These are phyloP conservation scores for Hirtodrosophila duncani DNA, from an alignment of 2,888 invertebrate species.

Conservation along the genomic window DNA sequence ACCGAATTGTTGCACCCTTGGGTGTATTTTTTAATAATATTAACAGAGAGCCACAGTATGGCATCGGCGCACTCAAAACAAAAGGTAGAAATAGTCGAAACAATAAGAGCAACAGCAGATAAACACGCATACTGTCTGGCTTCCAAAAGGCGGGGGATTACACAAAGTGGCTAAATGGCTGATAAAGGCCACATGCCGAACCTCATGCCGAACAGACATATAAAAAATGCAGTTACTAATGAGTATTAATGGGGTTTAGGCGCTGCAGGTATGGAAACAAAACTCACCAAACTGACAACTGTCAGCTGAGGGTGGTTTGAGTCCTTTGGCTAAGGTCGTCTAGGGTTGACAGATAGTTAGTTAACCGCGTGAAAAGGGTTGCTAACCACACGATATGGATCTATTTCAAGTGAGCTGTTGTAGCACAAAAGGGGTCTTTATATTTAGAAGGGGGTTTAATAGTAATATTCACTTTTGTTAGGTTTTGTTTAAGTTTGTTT, in stretches of 20 bases:
- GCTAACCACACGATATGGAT: conserved; percentile 49
- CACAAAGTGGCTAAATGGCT: conserved; percentile 69
- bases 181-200: conserved; percentile 63
- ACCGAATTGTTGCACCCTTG: conserved; percentile 65
- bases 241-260: conserved; percentile 64
- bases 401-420: conserved; percentile 38
- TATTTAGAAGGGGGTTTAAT: too few species aligned
- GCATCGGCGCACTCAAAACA: conserved; percentile 40
- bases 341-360: conserved; percentile 35
- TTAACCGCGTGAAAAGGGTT: conserved; percentile 59
- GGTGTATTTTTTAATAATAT: conserved; percentile 73
- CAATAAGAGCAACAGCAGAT: conserved; percentile 47
- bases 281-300: too few species aligned
- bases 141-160: conserved; percentile 58
- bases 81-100: conserved; percentile 17
- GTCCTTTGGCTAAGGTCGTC: too few species aligned
- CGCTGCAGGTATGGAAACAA: conserved; percentile 36
- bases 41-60: conserved; percentile 54
- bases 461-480: too few species aligned
- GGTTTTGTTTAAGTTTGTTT: too few species aligned
- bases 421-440: too few species aligned
- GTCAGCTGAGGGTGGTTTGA: conserved; percentile 2
- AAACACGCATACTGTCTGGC: conserved; percentile 63
- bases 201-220: conserved; percentile 9
- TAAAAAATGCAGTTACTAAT: conserved; percentile 58